These are phyloP conservation scores for Iguana delicatissima DNA, from an alignment of 2,797 vertebrate genomes.

Conservation along the genomic window DNA sequence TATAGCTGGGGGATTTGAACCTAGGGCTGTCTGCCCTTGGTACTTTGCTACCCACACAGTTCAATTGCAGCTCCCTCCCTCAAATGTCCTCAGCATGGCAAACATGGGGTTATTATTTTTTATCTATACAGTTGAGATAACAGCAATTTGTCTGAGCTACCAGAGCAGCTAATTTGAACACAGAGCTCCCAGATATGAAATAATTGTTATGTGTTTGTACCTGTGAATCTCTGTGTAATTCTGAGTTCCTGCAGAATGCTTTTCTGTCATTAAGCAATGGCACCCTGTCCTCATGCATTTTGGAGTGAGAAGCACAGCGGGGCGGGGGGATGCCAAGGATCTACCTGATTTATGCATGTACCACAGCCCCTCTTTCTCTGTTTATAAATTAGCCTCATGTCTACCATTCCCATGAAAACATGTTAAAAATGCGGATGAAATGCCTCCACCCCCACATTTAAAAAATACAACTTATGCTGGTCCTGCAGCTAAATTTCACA, in stretches of 20 bases:
- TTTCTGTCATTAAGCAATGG: neutral
- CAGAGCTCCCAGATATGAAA: neutral
- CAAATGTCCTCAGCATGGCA: neutral
- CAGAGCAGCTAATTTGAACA: no score
- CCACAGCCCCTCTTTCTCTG: no score
- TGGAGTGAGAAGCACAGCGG: neutral
- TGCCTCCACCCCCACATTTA: no score
- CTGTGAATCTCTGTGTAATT: neutral
- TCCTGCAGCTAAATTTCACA: neutral
- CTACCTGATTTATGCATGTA: neutral
- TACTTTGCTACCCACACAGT: neutral
- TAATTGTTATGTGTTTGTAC: neutral
- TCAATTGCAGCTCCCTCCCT: no score
- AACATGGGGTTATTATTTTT: neutral
- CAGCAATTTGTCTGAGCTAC: no score
- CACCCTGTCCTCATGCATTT: neutral
- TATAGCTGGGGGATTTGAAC: no score
- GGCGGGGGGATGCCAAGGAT: neutral
- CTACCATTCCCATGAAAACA: neutral
- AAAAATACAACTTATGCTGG: neutral
- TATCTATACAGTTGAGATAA: neutral
- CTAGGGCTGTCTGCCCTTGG: no score
- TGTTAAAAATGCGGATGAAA: neutral
- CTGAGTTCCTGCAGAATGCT: neutral
- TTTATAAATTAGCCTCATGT: neutral